Percentiles rank a stretch among this genome's conserved stretches.
Evolutionary conservation across 2,888 invertebrate species (phyloP).

Genomic region (Parnassius glacialis): DNA sequence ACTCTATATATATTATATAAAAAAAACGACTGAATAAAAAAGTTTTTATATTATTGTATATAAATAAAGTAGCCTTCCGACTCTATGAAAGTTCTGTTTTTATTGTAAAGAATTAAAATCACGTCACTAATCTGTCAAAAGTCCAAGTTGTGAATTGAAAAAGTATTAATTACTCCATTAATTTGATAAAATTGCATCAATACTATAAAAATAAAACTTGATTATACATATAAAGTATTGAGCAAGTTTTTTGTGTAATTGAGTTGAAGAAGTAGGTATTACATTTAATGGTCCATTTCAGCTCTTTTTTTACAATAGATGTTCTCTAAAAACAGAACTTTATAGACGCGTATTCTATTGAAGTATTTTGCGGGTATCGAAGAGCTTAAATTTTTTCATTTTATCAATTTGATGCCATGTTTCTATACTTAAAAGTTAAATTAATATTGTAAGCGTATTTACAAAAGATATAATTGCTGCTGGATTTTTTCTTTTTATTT

Average conservation of each 20-base stretch:
- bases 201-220: too few species aligned
- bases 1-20: constrained; percentile 3
- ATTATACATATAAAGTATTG: too few species aligned
- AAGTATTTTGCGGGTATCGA: constrained; percentile 4
- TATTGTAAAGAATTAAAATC: background rate
- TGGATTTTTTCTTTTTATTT: too few species aligned
- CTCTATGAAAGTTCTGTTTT: constrained; percentile 11
- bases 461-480: background rate
- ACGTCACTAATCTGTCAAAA: too few species aligned
- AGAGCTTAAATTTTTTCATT: constrained; percentile 15
- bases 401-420: constrained; percentile 8
- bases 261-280: too few species aligned
- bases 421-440: constrained; percentile 2
- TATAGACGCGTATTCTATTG: constrained; percentile 7
- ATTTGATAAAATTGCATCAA: too few species aligned
- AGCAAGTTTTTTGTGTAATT: too few species aligned
- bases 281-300: too few species aligned
- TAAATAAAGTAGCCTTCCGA: constrained; percentile 4
- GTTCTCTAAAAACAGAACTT: constrained; percentile 9
- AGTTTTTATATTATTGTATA: constrained; percentile 21
- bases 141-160: too few species aligned
- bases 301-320: too few species aligned
- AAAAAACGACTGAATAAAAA: constrained; percentile 21
- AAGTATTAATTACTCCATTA: too few species aligned
- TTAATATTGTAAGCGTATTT: background rate